Conservation (phyloP, 2,888 invertebrate species). For the Machimus atricapillus region DNA sequence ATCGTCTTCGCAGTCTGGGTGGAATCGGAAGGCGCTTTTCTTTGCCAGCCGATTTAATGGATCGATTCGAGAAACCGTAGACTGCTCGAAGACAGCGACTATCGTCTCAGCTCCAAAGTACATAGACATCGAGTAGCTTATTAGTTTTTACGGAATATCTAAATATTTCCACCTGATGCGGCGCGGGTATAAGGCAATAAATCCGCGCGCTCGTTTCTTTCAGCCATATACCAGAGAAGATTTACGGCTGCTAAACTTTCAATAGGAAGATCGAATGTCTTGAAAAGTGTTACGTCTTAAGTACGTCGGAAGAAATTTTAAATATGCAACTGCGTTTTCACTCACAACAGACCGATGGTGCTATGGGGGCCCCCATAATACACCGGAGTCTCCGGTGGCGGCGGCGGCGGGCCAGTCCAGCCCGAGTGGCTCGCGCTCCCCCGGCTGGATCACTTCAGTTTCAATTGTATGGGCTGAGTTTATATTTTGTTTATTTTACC, state of each 20-base stretch:
- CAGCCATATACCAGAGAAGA: background rate
- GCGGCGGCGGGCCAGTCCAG: background rate
- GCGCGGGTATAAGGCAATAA: background rate
- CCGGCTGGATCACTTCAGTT: background rate
- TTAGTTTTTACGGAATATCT: background rate
- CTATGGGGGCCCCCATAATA: background rate
- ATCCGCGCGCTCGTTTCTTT: background rate
- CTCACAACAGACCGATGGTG: background rate
- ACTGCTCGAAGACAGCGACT: slow-evolving; percentile 10
- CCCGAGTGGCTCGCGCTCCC: background rate
- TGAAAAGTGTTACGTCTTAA: slow-evolving; percentile 16
- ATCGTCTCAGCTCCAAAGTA: background rate
- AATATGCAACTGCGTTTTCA: slow-evolving; percentile 11
- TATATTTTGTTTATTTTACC: background rate
- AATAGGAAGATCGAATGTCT: slow-evolving; percentile 11
- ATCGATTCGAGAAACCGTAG: background rate
- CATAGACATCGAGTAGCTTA: background rate
- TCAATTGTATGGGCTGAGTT: background rate
- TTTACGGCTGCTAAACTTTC: slow-evolving; percentile 13
- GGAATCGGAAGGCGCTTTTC: slow-evolving; percentile 15
- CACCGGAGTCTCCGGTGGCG: background rate
- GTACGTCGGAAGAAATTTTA: slow-evolving; percentile 10
- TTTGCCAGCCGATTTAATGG: background rate
- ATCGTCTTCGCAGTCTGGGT: background rate
- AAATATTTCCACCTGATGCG: background rate